phyloP scores from a whole-genome alignment of 2,888 invertebrate species.

The Lathronympha strigana region DNA sequence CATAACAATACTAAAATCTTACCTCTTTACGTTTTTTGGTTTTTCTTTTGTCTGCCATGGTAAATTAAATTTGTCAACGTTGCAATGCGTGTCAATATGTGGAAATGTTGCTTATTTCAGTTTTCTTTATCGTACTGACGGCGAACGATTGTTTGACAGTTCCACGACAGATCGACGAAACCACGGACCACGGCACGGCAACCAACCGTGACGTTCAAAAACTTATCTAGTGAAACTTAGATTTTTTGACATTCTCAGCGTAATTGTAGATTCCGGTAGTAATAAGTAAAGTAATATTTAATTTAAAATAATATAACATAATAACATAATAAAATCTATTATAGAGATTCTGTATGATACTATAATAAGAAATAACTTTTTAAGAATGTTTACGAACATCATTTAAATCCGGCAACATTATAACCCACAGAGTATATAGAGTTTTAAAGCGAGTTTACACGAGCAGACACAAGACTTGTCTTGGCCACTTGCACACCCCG shows the following conservation, averaged over 20 bases:
- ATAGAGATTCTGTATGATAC: too few relatives aligned
- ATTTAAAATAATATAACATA: too few relatives aligned
- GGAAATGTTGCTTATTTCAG: conserved; percentile 39
- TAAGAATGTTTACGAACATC: not conserved
- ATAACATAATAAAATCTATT: too few relatives aligned
- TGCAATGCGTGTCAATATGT: conserved; percentile 47
- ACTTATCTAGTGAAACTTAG: not conserved
- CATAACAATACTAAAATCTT: conserved; percentile 46
- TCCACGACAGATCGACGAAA: conserved; percentile 34
- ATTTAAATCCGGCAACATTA: not conserved
- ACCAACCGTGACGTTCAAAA: conserved; percentile 22
- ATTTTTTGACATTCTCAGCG: not conserved
- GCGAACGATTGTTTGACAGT: conserved; percentile 41
- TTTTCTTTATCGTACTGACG: conserved; percentile 41
- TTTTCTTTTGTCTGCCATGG: conserved; percentile 81
- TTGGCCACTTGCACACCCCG: too few relatives aligned
- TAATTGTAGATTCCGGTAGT: not conserved
- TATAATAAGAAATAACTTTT: not conserved
- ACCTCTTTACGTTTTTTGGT: conserved; percentile 81
- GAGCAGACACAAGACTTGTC: too few relatives aligned
- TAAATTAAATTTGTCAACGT: conserved; percentile 68
- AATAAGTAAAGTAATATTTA: too few relatives aligned
- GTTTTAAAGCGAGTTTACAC: too few relatives aligned
- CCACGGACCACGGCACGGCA: conserved; percentile 28
- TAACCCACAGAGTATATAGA: not conserved